Base-by-base conservation (phyloP, 2,113 vertebrate species). In the Arothron firmamentum region DNA sequence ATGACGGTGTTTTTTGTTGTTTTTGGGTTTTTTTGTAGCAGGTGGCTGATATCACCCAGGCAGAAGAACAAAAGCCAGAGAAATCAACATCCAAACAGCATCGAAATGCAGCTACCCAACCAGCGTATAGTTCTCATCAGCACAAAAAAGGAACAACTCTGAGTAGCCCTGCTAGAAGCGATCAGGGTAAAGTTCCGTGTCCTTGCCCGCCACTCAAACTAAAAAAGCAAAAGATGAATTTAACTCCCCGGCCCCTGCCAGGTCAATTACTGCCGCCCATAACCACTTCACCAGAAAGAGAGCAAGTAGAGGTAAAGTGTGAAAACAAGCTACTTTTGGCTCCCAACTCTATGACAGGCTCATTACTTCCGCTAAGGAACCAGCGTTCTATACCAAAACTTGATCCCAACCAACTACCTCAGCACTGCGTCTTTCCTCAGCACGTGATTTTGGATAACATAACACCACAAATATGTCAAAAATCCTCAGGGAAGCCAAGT, bases 401-500 rank as follows among this genome's bases (percentile, higher is more conserved):
- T 63, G 59, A 88, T 4, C 69, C 56, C 0, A 17, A 54, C 4
- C 28, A 14, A 7, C 8, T 80, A 0, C 90, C 88, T 0, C 1
- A 13, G 34, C 81, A 56, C 25, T 75, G 77, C 55, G 49, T 92
- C 58, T 3, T 38, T 9, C 90, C 90, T 0, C 21, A 59, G 10
- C 82, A 82, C 3, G 78, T 88, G 69, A 81, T 94, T 46, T 13
- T 90, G 1, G 34, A 12, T 38, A 38, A 12, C 8, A 38, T 2
- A 38, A 12, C 55, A 80, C 89, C 6, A 11, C 34, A 0, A 18
- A 2, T 0, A 0, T 0, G 0, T 58, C 76, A 16, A 38, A 65
- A 41, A 20, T 19, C 5, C 5, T 13, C 53, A 49, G 5, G 4
- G 3, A 83, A 51, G 59, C 3, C 19, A 56, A 25, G 17, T 43